These are phyloP conservation scores for Argyra leucocephala DNA, from an alignment of 2,888 invertebrate genomes.

Conservation along the genomic window DNA sequence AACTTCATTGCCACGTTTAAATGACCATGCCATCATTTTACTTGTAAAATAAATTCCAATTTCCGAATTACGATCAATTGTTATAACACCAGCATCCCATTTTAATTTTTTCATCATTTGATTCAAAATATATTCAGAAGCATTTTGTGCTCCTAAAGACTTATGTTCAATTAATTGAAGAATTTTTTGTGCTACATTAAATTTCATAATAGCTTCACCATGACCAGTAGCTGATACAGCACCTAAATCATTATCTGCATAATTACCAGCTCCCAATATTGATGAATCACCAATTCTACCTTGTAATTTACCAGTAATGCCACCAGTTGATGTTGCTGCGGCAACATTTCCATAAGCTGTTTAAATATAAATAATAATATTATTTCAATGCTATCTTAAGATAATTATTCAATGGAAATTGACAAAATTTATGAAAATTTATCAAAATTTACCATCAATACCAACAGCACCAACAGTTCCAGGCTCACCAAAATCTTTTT, in stretches of 20 bases:
- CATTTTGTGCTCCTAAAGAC: constrained; percentile 49
- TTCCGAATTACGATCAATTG: constrained; percentile 54
- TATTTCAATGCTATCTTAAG: background rate
- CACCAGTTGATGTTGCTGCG: constrained; percentile 77
- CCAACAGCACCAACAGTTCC: constrained; percentile 81
- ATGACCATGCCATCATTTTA: constrained; percentile 56
- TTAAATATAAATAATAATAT: background rate
- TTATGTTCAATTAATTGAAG: constrained; percentile 54
- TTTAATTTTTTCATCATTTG: constrained; percentile 58
- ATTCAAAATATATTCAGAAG: constrained; percentile 52
- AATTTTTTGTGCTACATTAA: constrained; percentile 63
- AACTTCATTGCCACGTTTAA: constrained; percentile 42
- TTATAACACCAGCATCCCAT: constrained; percentile 65
- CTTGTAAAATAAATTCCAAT: constrained; percentile 58
- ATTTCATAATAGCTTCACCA: constrained; percentile 71
- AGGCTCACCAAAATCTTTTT: constrained; percentile 45
- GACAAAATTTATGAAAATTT: background rate
- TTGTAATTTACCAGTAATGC: constrained; percentile 65
- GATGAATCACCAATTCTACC: constrained; percentile 72
- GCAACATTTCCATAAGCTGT: constrained; percentile 57
- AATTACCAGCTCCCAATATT: constrained; percentile 62
- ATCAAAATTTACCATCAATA: constrained; percentile 46
- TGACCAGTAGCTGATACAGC: constrained; percentile 75
- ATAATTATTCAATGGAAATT: background rate
- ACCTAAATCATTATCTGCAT: constrained; percentile 60